Base-by-base conservation (phyloP, 2,797 vertebrate genomes). In the Tauraco hartlaubi region DNA sequence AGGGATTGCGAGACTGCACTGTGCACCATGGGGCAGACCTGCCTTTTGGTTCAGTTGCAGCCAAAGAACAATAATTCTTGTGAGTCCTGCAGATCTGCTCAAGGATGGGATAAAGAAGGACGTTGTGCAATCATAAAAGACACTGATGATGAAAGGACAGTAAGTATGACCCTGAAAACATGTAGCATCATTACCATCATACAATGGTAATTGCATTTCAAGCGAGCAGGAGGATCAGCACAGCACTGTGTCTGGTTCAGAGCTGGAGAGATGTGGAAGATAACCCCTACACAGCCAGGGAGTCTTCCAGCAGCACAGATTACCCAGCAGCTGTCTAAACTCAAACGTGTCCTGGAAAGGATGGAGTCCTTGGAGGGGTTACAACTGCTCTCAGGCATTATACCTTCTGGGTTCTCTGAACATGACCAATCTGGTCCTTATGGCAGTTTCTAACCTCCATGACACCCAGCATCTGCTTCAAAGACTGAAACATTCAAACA, bases 91-190 rank as follows among this genome's bases (percentile, higher is more conserved):
- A 4, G 11, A 51, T 71, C 48, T 67, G 14, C 31, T 74, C 23
- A 54, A 44, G 23, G 20, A 19, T 20, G 19, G 69, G 54, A 43
- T 43, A 54, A 62, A 69, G 43, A 75, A 76, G 4, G 39, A 39
- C 0, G 0, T 5, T 51, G 12, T 9, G 15, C 15, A 31, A 23
- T 28, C 43, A 31, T 14, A 29, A 72, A 85, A 18, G 16, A 64
- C 33, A 13, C 6, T 12, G 56, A 31, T 62, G 66, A 55, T 0
- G 7, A 55, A 56, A 59, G 23, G 10, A 19, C 6, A 28, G 48
- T 21, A 69, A 54, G 11, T 6, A 33, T 0, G 2, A 48, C 0
- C 2, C 21, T 52, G 28, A 77, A 85, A 41, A n/a, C 3, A 5
- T 3, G 46, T 11, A 74, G 15, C 5, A 11, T 9, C 29, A 11